Base-by-base conservation (phyloP, 2,113 vertebrate species). In the Danio rerio region DNA sequence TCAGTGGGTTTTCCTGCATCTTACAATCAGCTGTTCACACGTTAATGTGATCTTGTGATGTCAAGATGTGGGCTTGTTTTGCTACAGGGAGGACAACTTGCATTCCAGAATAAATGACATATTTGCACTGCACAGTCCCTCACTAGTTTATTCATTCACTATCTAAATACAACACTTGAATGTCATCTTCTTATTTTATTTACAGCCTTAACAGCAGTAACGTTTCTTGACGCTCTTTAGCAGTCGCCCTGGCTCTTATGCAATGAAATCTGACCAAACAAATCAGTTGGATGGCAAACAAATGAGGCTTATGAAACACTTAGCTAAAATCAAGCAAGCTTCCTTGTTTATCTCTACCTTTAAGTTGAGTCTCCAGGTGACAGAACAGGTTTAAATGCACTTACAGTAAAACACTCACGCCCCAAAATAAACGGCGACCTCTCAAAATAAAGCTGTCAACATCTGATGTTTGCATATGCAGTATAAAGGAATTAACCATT, bases 11-110 rank as follows among this genome's bases (percentile, higher is more conserved):
- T 76, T 78, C n/a, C 80, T 59, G 53, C 13, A 42, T 55, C 68
- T 69, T 45, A 83, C 42, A 45, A 50, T 62, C 59, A 69, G 69
- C 21, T 81, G 45, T 75, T 82, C 53, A 69, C 66, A 80, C 59
- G 13, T 49, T 71, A 53, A 83, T 72, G 49, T 16, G 53, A 85
- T 84, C 83, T 77, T 87, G 74, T 82, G 76, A 85, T 78, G 53
- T 71, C 55, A 65, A 81, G 21, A 40, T 8, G 20, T 5, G 40
- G 56, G 59, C 55, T 73, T 70, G 43, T 69, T 76, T 18, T 79
- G 55, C 61, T 68, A 65, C 69, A 65, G 16, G 65, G 13, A 71
- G 20, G 15, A 79, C 53, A 59, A 65, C 52, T 68, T 18, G 21
- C 65, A 70, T 84, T 79, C 52, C 69, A 53, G 59, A 9, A 65